These are phyloP conservation scores for Beris morrisii DNA, from an alignment of 2,888 invertebrate genomes.

Conservation along the genomic window DNA sequence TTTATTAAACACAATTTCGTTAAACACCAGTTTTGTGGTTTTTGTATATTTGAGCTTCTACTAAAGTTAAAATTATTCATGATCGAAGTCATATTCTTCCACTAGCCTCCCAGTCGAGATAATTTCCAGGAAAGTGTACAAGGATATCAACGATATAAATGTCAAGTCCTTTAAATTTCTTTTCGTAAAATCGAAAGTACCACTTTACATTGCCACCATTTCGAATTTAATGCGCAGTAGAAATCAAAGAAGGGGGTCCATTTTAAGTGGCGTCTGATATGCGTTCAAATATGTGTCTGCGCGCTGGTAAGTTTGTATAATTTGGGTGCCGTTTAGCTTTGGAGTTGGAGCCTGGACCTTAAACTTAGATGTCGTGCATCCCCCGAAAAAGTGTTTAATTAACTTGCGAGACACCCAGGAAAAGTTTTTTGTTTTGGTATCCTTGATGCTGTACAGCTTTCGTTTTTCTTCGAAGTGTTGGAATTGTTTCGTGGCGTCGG, in stretches of 20 bases:
- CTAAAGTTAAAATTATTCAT: too few relatives aligned
- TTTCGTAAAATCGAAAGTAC: conserved; percentile 12
- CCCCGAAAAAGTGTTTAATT: conserved; percentile 12
- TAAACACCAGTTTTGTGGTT: too few relatives aligned
- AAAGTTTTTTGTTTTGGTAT: conserved; percentile 26
- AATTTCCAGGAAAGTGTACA: too few relatives aligned
- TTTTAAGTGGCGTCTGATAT: conserved; percentile 26
- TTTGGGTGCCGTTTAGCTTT: not conserved
- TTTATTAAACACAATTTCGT: too few relatives aligned
- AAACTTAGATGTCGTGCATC: conserved; percentile 11
- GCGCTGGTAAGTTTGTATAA: conserved; percentile 5
- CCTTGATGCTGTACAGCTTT: not conserved
- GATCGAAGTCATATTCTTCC: too few relatives aligned
- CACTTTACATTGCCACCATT: conserved; percentile 28
- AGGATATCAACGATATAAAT: too few relatives aligned
- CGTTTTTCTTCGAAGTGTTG: not conserved
- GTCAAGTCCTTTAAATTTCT: not conserved
- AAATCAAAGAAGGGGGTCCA: conserved; percentile 32
- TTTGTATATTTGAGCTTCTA: too few relatives aligned
- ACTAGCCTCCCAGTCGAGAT: too few relatives aligned
- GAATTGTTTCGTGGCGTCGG: conserved; percentile 9
- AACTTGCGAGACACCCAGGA: conserved; percentile 9
- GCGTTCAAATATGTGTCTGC: conserved; percentile 20
- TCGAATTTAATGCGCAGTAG: conserved; percentile 38
- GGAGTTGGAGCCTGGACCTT: conserved; percentile 11